These are phyloP conservation scores for Heliconius hortense DNA, from an alignment of 2,888 invertebrate genomes.

Conservation along the genomic window DNA sequence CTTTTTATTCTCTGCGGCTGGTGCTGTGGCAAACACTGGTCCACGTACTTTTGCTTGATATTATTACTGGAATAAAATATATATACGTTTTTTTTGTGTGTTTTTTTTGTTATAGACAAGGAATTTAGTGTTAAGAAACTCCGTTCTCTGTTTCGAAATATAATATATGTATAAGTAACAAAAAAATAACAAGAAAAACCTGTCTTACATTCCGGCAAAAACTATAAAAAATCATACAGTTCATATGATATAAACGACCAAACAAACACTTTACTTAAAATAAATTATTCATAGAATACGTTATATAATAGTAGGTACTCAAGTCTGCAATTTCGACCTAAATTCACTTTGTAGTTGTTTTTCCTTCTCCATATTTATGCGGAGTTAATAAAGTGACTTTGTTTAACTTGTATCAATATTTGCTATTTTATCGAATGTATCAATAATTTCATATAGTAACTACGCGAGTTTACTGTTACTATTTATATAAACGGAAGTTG, in stretches of 20 bases:
- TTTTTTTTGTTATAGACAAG: background rate
- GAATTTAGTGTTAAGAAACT: background rate
- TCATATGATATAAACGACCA: background rate
- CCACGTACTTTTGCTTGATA: background rate
- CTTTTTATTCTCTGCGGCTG: conserved; percentile 19
- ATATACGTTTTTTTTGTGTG: no score
- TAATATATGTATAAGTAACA: background rate
- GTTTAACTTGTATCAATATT: conserved; percentile 22
- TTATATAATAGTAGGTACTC: background rate
- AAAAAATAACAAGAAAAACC: no score
- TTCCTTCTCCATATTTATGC: conserved; percentile 21
- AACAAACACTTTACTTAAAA: background rate
- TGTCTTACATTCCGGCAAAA: background rate
- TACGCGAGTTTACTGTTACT: conserved; percentile 4
- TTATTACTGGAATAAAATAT: background rate
- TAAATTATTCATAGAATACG: background rate
- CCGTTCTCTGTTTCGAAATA: background rate
- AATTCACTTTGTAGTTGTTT: conserved; percentile 6
- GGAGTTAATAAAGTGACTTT: conserved; percentile 25
- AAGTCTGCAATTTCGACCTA: background rate
- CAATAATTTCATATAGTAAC: background rate
- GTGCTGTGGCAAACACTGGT: background rate
- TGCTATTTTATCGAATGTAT: conserved; percentile 22
- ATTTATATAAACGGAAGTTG: background rate
- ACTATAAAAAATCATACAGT: background rate